Evolutionary conservation across 53 echinoderm and acorn worm genomes (phyloP).

Genomic region (Glandiceps talaboti): DNA sequence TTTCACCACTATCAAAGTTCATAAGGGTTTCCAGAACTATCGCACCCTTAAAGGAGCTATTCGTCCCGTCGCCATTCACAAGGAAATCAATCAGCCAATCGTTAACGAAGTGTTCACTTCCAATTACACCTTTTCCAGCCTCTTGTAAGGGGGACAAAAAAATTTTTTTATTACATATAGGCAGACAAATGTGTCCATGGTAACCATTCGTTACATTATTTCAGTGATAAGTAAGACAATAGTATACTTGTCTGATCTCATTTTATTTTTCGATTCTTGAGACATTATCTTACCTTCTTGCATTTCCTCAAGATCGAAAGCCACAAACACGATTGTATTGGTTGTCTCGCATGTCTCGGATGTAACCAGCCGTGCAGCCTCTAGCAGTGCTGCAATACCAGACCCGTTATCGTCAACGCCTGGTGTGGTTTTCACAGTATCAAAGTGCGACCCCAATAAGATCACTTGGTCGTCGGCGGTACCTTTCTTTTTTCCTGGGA

Average conservation of each 20-base stretch:
- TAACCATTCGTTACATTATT: too few relatives aligned
- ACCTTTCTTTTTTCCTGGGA: background rate
- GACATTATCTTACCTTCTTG: background rate
- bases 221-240: too few relatives aligned
- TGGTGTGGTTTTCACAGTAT: background rate
- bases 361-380: background rate
- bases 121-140: too few relatives aligned
- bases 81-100: background rate
- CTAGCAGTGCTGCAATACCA: background rate
- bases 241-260: too few relatives aligned
- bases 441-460: background rate
- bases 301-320: background rate
- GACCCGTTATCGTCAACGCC: background rate
- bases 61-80: background rate
- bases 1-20: background rate
- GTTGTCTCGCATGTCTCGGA: background rate
- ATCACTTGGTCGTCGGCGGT: background rate
- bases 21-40: background rate
- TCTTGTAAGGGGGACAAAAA: too few relatives aligned
- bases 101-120: background rate
- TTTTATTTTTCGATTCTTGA: too few relatives aligned
- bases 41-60: background rate
- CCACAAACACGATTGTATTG: background rate
- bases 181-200: too few relatives aligned
- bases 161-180: too few relatives aligned